These are phyloP conservation scores for Tetranychus truncatus DNA, from an alignment of 2,888 invertebrate species.

Conservation along the genomic window DNA sequence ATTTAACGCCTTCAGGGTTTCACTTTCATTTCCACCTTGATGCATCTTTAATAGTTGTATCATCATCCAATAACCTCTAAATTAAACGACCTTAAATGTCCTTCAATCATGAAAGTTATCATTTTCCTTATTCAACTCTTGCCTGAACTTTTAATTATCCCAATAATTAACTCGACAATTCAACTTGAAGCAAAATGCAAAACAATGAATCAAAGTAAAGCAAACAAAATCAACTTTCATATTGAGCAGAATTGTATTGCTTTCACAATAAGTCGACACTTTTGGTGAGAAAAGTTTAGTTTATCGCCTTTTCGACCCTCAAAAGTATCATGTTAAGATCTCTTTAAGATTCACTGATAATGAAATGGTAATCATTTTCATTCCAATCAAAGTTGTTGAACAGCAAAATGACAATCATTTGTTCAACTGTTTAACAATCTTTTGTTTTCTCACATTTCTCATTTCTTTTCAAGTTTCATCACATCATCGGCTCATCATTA, in stretches of 20 bases:
- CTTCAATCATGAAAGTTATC: neutral
- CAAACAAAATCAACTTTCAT: no score
- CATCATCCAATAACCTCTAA: neutral
- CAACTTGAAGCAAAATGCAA: neutral
- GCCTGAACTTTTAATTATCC: neutral
- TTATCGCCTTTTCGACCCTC: no score
- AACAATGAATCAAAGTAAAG: no score
- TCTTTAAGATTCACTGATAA: no score
- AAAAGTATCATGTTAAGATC: no score
- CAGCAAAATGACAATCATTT: no score
- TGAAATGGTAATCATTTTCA: no score
- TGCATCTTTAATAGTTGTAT: neutral
- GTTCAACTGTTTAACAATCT: no score
- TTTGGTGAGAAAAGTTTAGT: no score
- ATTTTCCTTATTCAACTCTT: neutral
- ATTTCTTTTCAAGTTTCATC: neutral
- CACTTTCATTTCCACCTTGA: neutral
- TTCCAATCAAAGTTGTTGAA: no score
- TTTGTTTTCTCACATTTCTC: neutral
- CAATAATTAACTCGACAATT: neutral
- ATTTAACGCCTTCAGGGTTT: neutral
- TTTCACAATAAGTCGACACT: no score
- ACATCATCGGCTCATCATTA: neutral
- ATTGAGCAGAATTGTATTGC: no score
- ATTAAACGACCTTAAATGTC: neutral